Base-by-base conservation (phyloP, 1,140 invertebrate species). In the Heliconius hermathena region DNA sequence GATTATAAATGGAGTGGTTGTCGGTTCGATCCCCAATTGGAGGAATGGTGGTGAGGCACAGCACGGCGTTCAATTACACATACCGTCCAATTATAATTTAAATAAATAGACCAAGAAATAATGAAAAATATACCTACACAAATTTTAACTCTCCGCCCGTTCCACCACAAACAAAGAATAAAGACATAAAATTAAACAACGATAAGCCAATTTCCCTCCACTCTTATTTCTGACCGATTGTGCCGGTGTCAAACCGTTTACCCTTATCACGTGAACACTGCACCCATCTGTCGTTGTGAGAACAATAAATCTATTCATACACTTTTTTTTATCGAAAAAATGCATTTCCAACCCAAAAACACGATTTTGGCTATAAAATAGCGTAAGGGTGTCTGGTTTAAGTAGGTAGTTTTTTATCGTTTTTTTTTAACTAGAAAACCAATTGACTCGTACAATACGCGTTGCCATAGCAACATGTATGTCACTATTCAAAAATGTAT, bases 261-360 rank as follows among this genome's bases (percentile, higher is more conserved):
- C 88, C 89, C 87, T 90, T 90, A 90, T 90, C 89, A 81, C 80
- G 66, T 46, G 87, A 87, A 89, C 89, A 81, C 80, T 71, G 49
- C 77, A 29, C 75, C 78, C 83, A 86, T 87, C 87, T 88, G 84
- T 81, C 86, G 82, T 26, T 83, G 22, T 6, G 60, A 78, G 82
- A 85, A 91, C 90, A 91, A 91, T 88, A 86, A 60, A 36, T 76
- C 74, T 85, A 88, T 91, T 91, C 89, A 91, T 88, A 82, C 76
- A 80, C 52, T 60, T 60, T 76, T 80, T 85, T 87, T 91, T 90
- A 88, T 87, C 84, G 72, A 85, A 91, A 90, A 91, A 90, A 85
- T 86, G 85, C 77, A 88, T 88, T 90, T 88, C 80, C 78, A 78
- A 77, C 83, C 85, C 84, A 90, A 82, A 90, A 89, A 88, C 82